Percentiles rank a stretch among this genome's conserved stretches.
Evolutionary conservation across 1,140 invertebrate genomes (phyloP).

Genomic region (Latrodectus geometricus): DNA sequence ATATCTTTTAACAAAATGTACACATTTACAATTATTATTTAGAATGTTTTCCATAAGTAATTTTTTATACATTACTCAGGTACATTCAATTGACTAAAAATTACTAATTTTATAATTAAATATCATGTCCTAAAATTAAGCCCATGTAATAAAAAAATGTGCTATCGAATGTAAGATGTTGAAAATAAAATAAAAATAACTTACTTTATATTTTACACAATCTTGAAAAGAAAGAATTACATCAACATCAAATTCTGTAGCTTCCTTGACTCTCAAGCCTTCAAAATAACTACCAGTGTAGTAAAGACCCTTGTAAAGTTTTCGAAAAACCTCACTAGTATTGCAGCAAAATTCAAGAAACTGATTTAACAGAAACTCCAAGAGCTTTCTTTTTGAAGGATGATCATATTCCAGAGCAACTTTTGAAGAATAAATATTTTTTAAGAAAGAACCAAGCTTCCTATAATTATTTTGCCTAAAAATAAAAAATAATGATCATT

Average conservation of each 20-base stretch:
- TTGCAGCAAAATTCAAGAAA: slow-evolving; percentile 12
- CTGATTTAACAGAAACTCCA: not conserved
- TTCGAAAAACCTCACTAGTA: not conserved
- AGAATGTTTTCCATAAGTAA: too few relatives aligned
- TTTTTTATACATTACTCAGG: too few relatives aligned
- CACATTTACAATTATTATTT: too few relatives aligned
- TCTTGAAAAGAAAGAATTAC: slow-evolving; percentile 28
- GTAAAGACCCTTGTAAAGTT: slow-evolving; percentile 22
- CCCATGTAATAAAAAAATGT: too few relatives aligned
- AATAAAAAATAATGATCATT: not conserved
- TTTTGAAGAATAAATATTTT: slow-evolving; percentile 15
- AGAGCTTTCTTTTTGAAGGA: not conserved
- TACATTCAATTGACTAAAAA: too few relatives aligned
- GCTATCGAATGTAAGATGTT: too few relatives aligned
- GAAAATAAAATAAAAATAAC: too few relatives aligned
- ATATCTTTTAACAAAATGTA: too few relatives aligned
- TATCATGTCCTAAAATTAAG: too few relatives aligned
- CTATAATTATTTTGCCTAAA: not conserved
- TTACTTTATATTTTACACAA: slow-evolving; percentile 9
- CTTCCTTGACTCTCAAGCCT: slow-evolving; percentile 50
- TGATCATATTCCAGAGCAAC: slow-evolving; percentile 9
- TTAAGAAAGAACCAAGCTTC: slow-evolving; percentile 1
- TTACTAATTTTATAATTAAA: too few relatives aligned
- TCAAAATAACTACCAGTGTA: slow-evolving; percentile 63
- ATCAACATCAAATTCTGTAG: slow-evolving; percentile 62